These are phyloP conservation scores for Cheilosia soror DNA, from an alignment of 2,888 invertebrate genomes.

Conservation along the genomic window DNA sequence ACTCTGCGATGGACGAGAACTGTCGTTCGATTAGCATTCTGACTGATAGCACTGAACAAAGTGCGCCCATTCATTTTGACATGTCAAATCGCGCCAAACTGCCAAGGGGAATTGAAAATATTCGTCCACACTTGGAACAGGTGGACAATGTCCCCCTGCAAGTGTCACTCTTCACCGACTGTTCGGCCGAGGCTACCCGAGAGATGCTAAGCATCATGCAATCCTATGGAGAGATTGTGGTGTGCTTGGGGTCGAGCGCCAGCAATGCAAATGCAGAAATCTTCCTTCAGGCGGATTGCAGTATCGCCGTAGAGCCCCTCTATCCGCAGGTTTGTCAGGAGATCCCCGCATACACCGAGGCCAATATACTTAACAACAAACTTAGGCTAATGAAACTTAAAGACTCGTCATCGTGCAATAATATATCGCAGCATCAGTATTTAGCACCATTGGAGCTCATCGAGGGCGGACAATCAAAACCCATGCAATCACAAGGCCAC, in stretches of 20 bases:
- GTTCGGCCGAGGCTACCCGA: slow-evolving; percentile 94
- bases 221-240: slow-evolving; percentile 97
- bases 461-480: slow-evolving; percentile 79
- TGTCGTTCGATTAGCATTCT: slow-evolving; percentile 93
- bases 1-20: slow-evolving; percentile 86
- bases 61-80: slow-evolving; percentile 95
- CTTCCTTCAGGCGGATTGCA: slow-evolving; percentile 96
- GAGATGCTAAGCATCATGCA: slow-evolving; percentile 98
- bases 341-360: slow-evolving; percentile 82
- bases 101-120: slow-evolving; percentile 98
- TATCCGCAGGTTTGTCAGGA: slow-evolving; percentile 90
- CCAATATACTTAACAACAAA: slow-evolving; percentile 83
- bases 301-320: slow-evolving; percentile 95
- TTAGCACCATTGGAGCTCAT: slow-evolving; percentile 77
- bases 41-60: slow-evolving; percentile 95
- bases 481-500: slow-evolving; percentile 81
- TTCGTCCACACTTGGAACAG: slow-evolving; percentile 96
- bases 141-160: slow-evolving; percentile 99
- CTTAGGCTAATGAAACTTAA: slow-evolving; percentile 78
- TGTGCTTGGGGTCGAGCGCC: slow-evolving; percentile 96
- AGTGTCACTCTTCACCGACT: slow-evolving; percentile 98
- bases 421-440: slow-evolving; percentile 48
- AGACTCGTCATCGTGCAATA: slow-evolving; percentile 35
- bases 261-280: slow-evolving; percentile 94
- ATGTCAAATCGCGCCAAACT: slow-evolving; percentile 97